These are phyloP conservation scores for Stegastes partitus DNA, from an alignment of 2,113 vertebrate species.

Conservation along the genomic window DNA sequence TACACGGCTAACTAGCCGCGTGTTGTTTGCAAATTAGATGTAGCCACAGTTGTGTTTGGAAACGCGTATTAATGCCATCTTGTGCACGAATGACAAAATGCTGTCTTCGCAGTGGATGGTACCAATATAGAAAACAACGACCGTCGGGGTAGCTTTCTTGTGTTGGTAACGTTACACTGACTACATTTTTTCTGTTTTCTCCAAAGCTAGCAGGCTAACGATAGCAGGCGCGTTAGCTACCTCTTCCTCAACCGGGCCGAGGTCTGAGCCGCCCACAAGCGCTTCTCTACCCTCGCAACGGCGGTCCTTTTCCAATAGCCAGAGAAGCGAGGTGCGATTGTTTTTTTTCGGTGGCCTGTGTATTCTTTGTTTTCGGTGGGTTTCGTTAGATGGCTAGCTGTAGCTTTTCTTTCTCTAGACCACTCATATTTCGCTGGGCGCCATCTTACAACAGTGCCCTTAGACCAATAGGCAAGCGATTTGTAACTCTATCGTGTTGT, in stretches of 20 bases:
- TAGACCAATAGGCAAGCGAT: constrained; percentile 85
- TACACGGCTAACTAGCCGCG: constrained; percentile 69
- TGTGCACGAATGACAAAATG: no score
- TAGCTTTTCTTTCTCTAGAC: constrained; percentile 81
- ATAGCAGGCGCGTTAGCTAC: constrained; percentile 70
- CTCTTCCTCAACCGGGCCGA: constrained; percentile 67
- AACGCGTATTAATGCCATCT: background rate
- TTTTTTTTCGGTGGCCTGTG: background rate
- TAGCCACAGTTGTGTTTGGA: background rate
- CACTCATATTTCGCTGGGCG: constrained; percentile 92
- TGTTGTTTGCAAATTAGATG: constrained; percentile 56
- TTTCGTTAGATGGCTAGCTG: constrained; percentile 26
- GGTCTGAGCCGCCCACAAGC: constrained; percentile 35
- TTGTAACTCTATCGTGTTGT: constrained; percentile 42
- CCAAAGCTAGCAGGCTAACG: constrained; percentile 59
- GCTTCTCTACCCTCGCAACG: constrained; percentile 43
- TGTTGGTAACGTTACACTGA: background rate
- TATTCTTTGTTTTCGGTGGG: constrained; percentile 20
- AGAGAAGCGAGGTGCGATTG: background rate
- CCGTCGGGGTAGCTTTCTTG: background rate
- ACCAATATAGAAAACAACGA: background rate
- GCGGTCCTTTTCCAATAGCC: constrained; percentile 22
- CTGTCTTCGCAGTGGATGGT: fast-evolving
- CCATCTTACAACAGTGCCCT: constrained; percentile 92
- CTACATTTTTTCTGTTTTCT: constrained; percentile 44